Evolutionary conservation across 1,140 invertebrate genomes (phyloP).

Genomic region (Rhynchophorus ferrugineus): DNA sequence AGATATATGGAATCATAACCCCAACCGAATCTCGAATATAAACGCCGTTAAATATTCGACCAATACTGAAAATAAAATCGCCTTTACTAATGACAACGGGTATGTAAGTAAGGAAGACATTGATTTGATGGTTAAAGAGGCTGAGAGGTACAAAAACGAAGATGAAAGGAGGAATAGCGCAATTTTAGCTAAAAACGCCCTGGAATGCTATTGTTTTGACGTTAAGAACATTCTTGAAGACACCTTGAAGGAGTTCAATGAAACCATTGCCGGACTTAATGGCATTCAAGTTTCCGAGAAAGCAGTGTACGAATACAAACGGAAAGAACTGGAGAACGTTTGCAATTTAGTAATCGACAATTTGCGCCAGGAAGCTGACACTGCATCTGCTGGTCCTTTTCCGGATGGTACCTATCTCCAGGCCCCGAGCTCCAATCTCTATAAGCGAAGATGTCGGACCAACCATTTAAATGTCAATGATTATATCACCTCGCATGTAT

Average conservation of each 20-base stretch:
- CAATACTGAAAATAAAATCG: conserved; percentile 96
- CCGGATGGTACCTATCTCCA: conserved; percentile 47
- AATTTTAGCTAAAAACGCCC: conserved; percentile 82
- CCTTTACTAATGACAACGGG: conserved; percentile 97
- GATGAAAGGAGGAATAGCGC: conserved; percentile 86
- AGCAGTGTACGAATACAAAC: conserved; percentile 89
- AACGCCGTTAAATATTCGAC: conserved; percentile 86
- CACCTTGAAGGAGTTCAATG: conserved; percentile 86
- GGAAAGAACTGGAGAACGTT: conserved; percentile 77
- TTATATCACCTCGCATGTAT: too few species aligned
- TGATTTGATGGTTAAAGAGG: conserved; percentile 95
- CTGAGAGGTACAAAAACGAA: conserved; percentile 87
- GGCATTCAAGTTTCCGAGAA: conserved; percentile 87
- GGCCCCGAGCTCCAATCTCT: conserved; percentile 44
- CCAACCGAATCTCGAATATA: conserved; percentile 83
- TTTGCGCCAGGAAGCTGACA: conserved; percentile 67
- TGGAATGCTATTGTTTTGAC: conserved; percentile 96
- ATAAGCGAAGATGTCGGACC: conserved; percentile 64
- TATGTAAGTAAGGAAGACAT: conserved; percentile 94
- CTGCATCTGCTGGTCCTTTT: conserved; percentile 53
- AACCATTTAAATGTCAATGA: conserved; percentile 90
- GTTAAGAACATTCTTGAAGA: conserved; percentile 90
- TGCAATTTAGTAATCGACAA: conserved; percentile 85
- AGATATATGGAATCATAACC: conserved; percentile 87
- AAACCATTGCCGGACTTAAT: conserved; percentile 91